Evolutionary conservation across 2,797 vertebrate genomes (phyloP), one percentile per base, ranked within the genome.

Genomic region (Hirundo rustica): DNA sequence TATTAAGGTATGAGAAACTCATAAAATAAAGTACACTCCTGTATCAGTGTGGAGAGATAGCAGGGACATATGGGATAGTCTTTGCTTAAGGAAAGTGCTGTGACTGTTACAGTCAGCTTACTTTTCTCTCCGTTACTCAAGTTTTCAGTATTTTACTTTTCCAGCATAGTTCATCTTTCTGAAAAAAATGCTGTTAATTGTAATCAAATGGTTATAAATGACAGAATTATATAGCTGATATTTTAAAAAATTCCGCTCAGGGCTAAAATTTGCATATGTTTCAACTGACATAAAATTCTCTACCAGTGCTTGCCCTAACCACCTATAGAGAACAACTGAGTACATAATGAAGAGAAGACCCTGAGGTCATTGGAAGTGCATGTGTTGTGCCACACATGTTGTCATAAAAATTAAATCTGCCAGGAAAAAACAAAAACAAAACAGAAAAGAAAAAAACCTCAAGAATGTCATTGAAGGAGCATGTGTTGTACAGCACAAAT

Each of bases 181-280:
- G 80, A 87, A 96, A 87, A 96, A 96, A 97, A 95, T 92, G 27
- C 62, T 96, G 44, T 95, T 89, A 97, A 70, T 82, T 84, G 20
- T 92, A 94, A 85, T 88, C 72, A 82, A 88, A 55, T 76, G 11
- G 29, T 27, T 89, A 65, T 89, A 91, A 96, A 96, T 94, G 88
- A 91, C 57, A 75, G 50, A 82, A 76, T 62, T 80, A 74, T 88
- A 74, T 88, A 83, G 29, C 27, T 92, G 36, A 53, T 55, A 72
- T 58, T 96, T 93, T 29, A 71, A 91, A 95, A 51, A 78, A 84
- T 64, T 91, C 82, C 84, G 26, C 87, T 94, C 58, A 85, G 32
- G 95, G 79, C 75, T 97, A 53, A 71, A 86, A 96, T 93, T 89
- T 96, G 14, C 16, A 0, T 72, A 38, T 30, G 23, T 83, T 73